Conservation (phyloP, 2,888 invertebrate species). For the Aporophyla nigra region DNA sequence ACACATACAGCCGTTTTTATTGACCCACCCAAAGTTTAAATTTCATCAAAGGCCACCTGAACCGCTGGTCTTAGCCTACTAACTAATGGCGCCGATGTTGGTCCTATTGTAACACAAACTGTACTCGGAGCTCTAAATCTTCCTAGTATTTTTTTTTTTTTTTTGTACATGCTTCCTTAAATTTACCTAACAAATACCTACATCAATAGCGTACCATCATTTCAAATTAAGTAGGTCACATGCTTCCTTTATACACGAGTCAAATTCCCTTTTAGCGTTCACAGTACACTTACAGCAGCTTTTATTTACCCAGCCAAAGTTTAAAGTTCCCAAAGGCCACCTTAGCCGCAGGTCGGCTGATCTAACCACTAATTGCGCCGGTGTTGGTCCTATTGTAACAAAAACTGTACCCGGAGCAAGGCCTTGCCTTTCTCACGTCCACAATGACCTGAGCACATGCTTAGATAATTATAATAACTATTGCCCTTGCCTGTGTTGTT, state of each 20-base stretch:
- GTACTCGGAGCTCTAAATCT: constrained; percentile 42
- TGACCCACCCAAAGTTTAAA: constrained; percentile 13
- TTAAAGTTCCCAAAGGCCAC: constrained; percentile 19
- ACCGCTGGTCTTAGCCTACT: constrained; percentile 10
- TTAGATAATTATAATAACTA: constrained; percentile 64
- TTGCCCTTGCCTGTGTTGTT: constrained; percentile 56
- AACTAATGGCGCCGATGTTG: constrained; percentile 42
- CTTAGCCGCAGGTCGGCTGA: constrained; percentile 17
- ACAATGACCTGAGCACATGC: constrained; percentile 51
- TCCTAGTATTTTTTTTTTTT: too few relatives aligned
- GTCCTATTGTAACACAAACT: constrained; percentile 53
- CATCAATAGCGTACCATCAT: background rate
- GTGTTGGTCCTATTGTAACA: constrained; percentile 56
- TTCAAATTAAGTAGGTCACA: background rate
- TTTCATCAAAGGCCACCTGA: constrained; percentile 1
- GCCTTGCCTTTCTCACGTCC: constrained; percentile 67
- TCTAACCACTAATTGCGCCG: constrained; percentile 42
- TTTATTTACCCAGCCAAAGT: constrained; percentile 18
- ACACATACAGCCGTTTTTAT: background rate
- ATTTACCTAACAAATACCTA: background rate
- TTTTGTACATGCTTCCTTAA: too few relatives aligned
- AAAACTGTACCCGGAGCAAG: constrained; percentile 61
- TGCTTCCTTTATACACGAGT: background rate
- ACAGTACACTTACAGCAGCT: background rate
- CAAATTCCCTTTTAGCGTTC: background rate